Conservation (phyloP, 64 coral and sea anemone genomes). For the Pocillopora verrucosa region DNA sequence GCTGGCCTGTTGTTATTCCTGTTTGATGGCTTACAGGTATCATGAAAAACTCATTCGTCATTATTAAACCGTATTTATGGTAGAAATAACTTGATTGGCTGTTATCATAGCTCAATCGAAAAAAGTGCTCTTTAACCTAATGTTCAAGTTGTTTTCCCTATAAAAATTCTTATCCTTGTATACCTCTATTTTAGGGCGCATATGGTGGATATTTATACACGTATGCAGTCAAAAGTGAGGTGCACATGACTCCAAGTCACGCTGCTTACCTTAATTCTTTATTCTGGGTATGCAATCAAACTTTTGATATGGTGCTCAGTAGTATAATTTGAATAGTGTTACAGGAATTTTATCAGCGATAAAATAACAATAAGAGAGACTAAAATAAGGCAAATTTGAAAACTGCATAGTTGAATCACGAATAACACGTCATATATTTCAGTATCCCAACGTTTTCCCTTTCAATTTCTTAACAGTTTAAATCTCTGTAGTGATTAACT, state of each 20-base stretch:
- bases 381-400: too few species aligned
- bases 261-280: constrained; percentile 72
- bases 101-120: too few species aligned
- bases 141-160: background rate
- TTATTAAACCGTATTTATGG: too few species aligned
- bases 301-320: background rate
- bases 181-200: constrained; percentile 30
- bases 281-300: constrained; percentile 64
- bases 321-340: too few species aligned
- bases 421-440: too few species aligned
- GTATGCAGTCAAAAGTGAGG: constrained; percentile 75
- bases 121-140: background rate
- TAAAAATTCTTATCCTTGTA: background rate
- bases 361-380: too few species aligned
- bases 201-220: constrained; percentile 77
- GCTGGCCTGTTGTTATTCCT: constrained; percentile 74
- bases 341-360: too few species aligned
- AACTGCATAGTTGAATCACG: too few species aligned
- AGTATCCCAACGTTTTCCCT: too few species aligned
- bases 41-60: background rate
- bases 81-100: too few species aligned
- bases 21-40: constrained; percentile 92
- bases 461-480: too few species aligned
- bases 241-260: constrained; percentile 54
- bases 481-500: too few species aligned